These are phyloP conservation scores for Sebastes itinus DNA, from an alignment of 2,797 vertebrate genomes.

Conservation along the genomic window DNA sequence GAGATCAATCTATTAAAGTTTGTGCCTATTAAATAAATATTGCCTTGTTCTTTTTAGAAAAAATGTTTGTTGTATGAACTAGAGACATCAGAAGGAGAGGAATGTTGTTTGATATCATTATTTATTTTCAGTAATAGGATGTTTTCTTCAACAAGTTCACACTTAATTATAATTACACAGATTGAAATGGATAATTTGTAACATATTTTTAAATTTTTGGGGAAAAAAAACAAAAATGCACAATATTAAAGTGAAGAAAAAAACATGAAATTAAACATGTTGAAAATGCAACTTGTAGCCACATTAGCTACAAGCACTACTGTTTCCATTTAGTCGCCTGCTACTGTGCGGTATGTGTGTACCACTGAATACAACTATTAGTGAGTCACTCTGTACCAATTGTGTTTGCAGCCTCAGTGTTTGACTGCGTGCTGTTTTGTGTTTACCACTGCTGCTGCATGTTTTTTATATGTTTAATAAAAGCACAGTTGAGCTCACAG, in stretches of 20 bases:
- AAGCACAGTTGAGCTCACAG: slow-evolving; percentile 47
- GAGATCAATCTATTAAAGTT: background rate
- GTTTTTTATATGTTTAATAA: slow-evolving; percentile 59
- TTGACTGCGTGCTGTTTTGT: slow-evolving; percentile 8
- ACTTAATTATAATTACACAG: background rate
- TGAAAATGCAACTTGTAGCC: slow-evolving; percentile 3
- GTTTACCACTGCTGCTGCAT: slow-evolving; percentile 41
- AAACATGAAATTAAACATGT: background rate
- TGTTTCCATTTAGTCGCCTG: slow-evolving; percentile 14
- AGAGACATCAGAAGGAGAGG: background rate
- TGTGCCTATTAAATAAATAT: slow-evolving; percentile 12
- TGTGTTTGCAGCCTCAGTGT: slow-evolving; percentile 24
- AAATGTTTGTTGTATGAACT: background rate
- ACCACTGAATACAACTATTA: slow-evolving; percentile 15
- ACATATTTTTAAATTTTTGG: background rate
- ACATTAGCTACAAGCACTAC: background rate
- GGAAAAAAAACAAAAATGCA: background rate
- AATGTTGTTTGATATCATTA: background rate
- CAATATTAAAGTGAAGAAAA: background rate
- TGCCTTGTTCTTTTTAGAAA: slow-evolving; percentile 2
- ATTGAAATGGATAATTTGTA: background rate
- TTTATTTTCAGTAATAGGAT: background rate
- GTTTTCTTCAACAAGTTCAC: background rate
- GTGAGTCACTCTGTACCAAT: slow-evolving; percentile 2
- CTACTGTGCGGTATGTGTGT: background rate